These are phyloP conservation scores for Plumapathes pennacea DNA, from an alignment of 92 coral and sea anemone species.

Conservation along the genomic window DNA sequence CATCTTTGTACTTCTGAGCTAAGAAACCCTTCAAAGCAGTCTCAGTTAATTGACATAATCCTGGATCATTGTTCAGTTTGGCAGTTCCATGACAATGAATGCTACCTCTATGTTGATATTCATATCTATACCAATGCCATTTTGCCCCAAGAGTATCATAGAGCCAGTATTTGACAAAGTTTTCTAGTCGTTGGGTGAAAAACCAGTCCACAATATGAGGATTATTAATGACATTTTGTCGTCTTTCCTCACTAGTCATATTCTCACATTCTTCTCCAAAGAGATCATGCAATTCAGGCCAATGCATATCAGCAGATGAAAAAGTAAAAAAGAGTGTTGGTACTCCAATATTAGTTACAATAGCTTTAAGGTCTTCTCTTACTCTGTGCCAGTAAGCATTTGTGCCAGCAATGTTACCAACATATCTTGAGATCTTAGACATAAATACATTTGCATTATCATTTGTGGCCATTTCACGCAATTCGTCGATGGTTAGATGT, in stretches of 20 bases:
- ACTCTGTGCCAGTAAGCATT: slow-evolving; percentile 68
- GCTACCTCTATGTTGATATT: slow-evolving; percentile 58
- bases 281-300: slow-evolving; percentile 59
- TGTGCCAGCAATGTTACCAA: slow-evolving; percentile 60
- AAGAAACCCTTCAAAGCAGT: slow-evolving; percentile 33
- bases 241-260: slow-evolving; percentile 51
- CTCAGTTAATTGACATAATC: slow-evolving; percentile 22
- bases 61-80: slow-evolving; percentile 37
- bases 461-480: slow-evolving; percentile 58
- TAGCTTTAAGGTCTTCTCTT: slow-evolving; percentile 54
- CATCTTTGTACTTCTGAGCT: slow-evolving; percentile 3
- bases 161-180: slow-evolving; percentile 52
- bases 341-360: slow-evolving; percentile 55
- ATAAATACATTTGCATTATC: slow-evolving; percentile 52
- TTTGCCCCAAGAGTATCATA: slow-evolving; percentile 46
- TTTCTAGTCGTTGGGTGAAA: slow-evolving; percentile 44
- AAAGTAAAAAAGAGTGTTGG: slow-evolving; percentile 76
- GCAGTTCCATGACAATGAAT: slow-evolving; percentile 54
- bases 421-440: slow-evolving; percentile 72
- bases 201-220: slow-evolving; percentile 69
- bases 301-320: slow-evolving; percentile 78
- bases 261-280: no score
- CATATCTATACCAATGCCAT: slow-evolving; percentile 67
- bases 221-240: slow-evolving; percentile 64
- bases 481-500: slow-evolving; percentile 62